These are phyloP conservation scores for Chinchilla lanigera DNA, from an alignment of 2,113 vertebrate genomes.

Conservation along the genomic window DNA sequence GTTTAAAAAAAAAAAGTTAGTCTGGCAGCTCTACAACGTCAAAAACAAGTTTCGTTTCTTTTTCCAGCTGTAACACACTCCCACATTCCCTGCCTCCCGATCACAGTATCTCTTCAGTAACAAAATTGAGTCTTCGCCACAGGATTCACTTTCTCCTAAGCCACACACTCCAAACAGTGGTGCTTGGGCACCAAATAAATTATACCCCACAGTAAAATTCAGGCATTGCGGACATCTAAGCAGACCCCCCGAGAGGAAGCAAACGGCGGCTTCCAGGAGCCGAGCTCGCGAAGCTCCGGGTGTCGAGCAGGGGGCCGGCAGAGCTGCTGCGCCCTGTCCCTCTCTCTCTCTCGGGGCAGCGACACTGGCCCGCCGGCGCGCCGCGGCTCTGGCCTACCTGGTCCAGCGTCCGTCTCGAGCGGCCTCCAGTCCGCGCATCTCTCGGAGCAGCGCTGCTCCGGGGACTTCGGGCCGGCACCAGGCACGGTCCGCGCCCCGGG, in stretches of 20 bases:
- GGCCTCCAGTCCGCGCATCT: not conserved
- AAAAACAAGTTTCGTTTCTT: constrained; percentile 17
- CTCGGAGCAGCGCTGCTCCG: not conserved
- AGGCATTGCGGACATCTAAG: not conserved
- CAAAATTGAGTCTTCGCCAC: not conserved
- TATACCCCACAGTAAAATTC: not conserved
- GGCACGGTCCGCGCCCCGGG: not conserved
- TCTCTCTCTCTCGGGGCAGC: not conserved
- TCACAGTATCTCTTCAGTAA: not conserved
- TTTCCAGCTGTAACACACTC: constrained; percentile 21
- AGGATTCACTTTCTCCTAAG: constrained; percentile 12
- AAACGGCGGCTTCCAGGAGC: not conserved
- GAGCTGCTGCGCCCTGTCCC: not conserved
- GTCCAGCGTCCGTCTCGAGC: not conserved
- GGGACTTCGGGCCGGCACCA: not conserved
- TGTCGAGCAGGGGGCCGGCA: not conserved
- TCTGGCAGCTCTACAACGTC: not conserved
- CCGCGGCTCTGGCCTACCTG: not conserved
- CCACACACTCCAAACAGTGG: constrained; percentile 6
- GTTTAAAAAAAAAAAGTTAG: not conserved
- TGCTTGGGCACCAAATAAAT: not conserved
- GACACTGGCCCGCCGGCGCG: not conserved
- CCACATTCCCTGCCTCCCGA: not conserved
- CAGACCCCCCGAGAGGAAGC: not conserved
- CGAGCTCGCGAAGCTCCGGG: not conserved